These are phyloP conservation scores for Baronia brevicornis DNA, from an alignment of 2,888 invertebrate species.

Conservation along the genomic window DNA sequence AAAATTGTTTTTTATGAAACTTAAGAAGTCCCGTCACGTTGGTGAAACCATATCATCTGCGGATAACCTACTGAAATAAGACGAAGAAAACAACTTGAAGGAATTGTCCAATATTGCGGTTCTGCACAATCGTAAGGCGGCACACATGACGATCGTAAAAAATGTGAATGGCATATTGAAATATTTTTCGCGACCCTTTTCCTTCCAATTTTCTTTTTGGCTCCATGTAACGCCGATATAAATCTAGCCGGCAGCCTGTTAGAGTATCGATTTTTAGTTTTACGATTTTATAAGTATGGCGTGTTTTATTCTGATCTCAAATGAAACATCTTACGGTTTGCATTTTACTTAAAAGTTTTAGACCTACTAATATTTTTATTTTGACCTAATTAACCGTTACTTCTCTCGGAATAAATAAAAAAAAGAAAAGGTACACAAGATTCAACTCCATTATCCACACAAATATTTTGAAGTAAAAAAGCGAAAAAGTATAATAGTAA, in stretches of 20 bases:
- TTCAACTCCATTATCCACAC: no score
- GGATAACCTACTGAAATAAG: conserved; percentile 41
- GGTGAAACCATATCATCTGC: conserved; percentile 21
- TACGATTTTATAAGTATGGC: conserved; percentile 12
- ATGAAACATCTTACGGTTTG: no score
- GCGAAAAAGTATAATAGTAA: no score
- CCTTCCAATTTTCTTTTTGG: conserved; percentile 54
- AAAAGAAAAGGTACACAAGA: no score
- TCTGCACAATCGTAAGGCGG: conserved; percentile 52
- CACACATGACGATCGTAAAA: conserved; percentile 67
- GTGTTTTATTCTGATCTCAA: conserved; percentile 5
- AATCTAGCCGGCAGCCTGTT: conserved; percentile 51
- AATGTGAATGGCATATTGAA: conserved; percentile 71
- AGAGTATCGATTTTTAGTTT: conserved; percentile 16
- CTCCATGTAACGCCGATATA: conserved; percentile 52
- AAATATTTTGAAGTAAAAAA: no score
- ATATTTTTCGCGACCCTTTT: conserved; percentile 67
- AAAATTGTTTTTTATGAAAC: no score
- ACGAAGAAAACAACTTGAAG: conserved; percentile 37
- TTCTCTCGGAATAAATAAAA: no score
- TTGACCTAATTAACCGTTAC: no score
- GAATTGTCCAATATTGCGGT: conserved; percentile 57
- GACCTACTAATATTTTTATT: no score
- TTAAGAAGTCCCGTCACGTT: conserved; percentile 15
- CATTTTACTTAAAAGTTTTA: no score